Conservation (phyloP, 2,113 vertebrate species). For the Cavia aperea region DNA sequence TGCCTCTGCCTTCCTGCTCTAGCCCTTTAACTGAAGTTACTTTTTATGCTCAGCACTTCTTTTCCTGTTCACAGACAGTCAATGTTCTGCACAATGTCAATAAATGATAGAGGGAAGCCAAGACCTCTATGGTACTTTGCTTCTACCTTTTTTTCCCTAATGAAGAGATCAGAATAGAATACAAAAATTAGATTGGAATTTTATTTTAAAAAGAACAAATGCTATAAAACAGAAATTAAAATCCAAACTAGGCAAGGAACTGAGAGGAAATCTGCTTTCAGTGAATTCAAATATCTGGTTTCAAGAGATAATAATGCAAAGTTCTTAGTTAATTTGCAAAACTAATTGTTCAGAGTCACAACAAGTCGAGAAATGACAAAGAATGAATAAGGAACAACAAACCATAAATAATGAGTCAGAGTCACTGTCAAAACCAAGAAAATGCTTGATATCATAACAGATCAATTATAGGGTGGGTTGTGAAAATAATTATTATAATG, state of each 20-base stretch:
- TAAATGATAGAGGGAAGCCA: background rate
- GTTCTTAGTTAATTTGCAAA: background rate
- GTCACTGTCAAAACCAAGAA: background rate
- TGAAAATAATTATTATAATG: background rate
- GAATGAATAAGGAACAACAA: background rate
- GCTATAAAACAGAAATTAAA: background rate
- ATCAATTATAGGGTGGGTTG: background rate
- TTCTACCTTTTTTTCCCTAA: background rate
- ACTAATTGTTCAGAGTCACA: background rate
- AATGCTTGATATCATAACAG: background rate
- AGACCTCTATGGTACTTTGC: background rate
- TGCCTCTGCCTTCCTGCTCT: background rate
- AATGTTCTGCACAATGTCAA: background rate
- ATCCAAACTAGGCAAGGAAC: background rate
- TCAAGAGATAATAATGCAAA: background rate
- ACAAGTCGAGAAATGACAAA: background rate
- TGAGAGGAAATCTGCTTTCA: slow-evolving; percentile 14
- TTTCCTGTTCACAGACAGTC: background rate
- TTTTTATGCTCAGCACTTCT: background rate
- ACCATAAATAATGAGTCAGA: background rate
- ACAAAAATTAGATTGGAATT: background rate
- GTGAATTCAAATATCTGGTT: slow-evolving; percentile 20
- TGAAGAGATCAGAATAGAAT: background rate
- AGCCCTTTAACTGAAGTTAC: background rate
- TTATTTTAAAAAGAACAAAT: background rate